Percentiles rank a stretch among this genome's conserved stretches.
phyloP scores from a whole-genome alignment of 2,113 vertebrate genomes.

The Tylochromis polylepis region DNA sequence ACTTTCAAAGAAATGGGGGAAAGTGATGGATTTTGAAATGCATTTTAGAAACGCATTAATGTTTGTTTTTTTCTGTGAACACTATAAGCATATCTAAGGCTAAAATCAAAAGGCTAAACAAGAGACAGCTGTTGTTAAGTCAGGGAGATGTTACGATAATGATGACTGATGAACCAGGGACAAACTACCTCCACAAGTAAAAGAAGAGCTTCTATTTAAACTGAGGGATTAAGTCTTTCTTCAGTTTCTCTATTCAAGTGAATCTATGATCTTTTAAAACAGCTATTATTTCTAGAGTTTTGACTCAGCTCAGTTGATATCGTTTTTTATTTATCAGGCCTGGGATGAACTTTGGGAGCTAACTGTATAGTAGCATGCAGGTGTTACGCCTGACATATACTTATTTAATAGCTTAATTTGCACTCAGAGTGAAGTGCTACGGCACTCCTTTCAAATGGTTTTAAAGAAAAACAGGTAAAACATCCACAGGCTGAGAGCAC shows the following conservation, averaged over 20 bases:
- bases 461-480: background rate
- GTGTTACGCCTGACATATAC: background rate
- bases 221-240: background rate
- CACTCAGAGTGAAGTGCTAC: background rate
- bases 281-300: background rate
- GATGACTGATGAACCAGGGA: background rate
- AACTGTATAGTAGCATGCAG: background rate
- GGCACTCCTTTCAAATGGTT: background rate
- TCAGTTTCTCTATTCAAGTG: background rate
- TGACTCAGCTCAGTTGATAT: background rate
- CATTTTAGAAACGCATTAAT: background rate
- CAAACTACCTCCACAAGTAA: background rate
- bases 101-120: background rate
- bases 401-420: background rate
- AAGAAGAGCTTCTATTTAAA: background rate
- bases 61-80: background rate
- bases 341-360: background rate
- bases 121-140: background rate
- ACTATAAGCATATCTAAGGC: background rate
- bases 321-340: background rate
- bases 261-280: background rate
- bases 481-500: background rate
- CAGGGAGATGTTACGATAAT: background rate
- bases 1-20: background rate
- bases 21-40: background rate